Base-by-base conservation (phyloP, 2,888 invertebrate species). In the Stegana nigrithorax region DNA sequence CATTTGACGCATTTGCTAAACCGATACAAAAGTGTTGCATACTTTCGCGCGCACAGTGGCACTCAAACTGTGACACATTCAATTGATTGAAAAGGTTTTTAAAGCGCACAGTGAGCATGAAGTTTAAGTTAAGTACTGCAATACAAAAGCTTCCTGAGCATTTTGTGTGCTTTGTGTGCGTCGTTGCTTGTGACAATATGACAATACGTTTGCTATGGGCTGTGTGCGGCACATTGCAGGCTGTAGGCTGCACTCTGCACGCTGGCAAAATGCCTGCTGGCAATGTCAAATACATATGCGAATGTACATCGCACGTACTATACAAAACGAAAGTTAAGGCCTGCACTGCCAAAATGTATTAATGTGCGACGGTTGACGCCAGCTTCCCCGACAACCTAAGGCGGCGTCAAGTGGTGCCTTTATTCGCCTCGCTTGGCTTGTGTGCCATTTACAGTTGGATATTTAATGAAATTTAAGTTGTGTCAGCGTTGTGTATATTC, bases 281-380 rank as follows among this genome's bases (percentile, higher is more conserved):
- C 50, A 50, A 21, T 26, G 25, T 50, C 50, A 50, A 36, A 5
- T 32, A 32, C 5, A 32, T 4, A 5, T 5, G n/a, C 2, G 32
- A 2, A 32, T 32, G 6, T 5, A 32, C 5, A 32, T 32, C 12
- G 10, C 10, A n/a, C 12, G 32, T 32, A 32, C n/a, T n/a, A 32
- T n/a, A 4, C 12, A 39, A 39, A n/a, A 47, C 23, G 6, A 47
- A 47, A 25, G 25, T n/a, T 26, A 23, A 12, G 45, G 62, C 55
- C 53, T 17, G 50, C 60, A 61, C 45, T 64, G 72, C 71, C 67
- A 70, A 71, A 73, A 62, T 66, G 67, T 69, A 72, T 66, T 67
- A 60, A 65, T 57, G 61, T 70, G 65, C 65, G n/a, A 10, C 25
- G n/a, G 12, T 39, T 39, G 39, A n/a, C 17, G 39, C 39, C n/a